phyloP scores from a whole-genome alignment of 2,113 vertebrate genomes.

The Psilopsiagon aymara region DNA sequence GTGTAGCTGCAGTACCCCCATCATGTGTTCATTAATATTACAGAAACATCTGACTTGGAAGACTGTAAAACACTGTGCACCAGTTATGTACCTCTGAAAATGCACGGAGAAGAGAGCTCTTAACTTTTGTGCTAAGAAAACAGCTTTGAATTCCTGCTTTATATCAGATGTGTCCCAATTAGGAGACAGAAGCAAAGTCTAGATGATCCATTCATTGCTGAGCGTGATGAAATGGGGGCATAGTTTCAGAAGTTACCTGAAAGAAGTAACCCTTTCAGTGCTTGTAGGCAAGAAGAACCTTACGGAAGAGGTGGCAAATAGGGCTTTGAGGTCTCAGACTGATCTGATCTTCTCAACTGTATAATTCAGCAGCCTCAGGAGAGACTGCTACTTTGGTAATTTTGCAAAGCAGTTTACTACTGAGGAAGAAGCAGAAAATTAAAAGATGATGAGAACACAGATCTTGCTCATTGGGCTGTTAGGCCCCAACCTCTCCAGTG shows the following conservation, averaged over 20 bases:
- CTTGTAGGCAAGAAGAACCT: not conserved
- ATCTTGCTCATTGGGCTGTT: not conserved
- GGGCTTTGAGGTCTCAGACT: not conserved
- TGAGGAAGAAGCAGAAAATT: not conserved
- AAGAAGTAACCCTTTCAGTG: not conserved
- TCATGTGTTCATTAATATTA: not conserved
- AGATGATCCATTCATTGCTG: not conserved
- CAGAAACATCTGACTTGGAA: not conserved
- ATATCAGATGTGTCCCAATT: not conserved
- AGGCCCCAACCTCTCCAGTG: not conserved
- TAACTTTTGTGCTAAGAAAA: not conserved
- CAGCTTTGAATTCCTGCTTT: not conserved
- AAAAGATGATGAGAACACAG: not conserved
- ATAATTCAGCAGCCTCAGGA: not conserved
- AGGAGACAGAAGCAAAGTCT: not conserved
- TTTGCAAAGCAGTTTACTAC: not conserved
- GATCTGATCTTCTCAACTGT: not conserved
- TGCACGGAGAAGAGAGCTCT: not conserved
- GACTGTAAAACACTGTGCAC: not conserved
- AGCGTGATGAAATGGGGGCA: not conserved
- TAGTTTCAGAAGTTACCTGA: not conserved
- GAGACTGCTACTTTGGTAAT: not conserved
- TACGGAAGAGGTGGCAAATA: not conserved
- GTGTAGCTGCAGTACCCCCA: not conserved
- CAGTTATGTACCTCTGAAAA: not conserved